Evolutionary conservation across 2,888 invertebrate species (phyloP), one percentile per base, ranked within the genome.

Genomic region (Lydus trimaculatus): DNA sequence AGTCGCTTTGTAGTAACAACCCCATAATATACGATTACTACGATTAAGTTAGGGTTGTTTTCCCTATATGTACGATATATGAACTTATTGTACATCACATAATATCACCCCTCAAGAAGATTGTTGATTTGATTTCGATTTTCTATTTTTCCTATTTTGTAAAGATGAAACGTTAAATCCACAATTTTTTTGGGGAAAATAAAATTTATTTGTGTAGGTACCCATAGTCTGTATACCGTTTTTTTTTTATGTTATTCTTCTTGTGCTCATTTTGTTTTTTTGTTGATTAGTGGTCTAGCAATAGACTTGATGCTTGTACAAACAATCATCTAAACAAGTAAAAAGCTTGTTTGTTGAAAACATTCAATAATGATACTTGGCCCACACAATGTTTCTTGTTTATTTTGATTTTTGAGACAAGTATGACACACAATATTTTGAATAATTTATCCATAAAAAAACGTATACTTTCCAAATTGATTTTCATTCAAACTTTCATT

Each of bases 1-100:
- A 64, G 73, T 73, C 75, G 77, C 79, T 79, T 79, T 79, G 79
- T 80, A 15, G 28, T n/a, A 56, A 75, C 79, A 81, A 81, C 81
- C 83, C 82, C 78, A 81, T 82, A 82, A 82, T 83, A 81, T 78
- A 76, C 81, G 81, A 83, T 83, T 83, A 83, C 81, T 79, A 79
- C 82, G 81, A 84, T 84, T 82, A 81, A 79, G 81, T 84, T 83
- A 83, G 80, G 80, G 79, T 75, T 77, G 80, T 77, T 81, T 78
- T 80, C 68, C 78, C 77, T 78, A 80, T 80, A 80, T 76, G 75
- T 72, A n/a, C n/a, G n/a, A n/a, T n/a, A 72, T 71, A 70, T 73
- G 73, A 75, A 76, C 76, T 71, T 72, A 71, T 70, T 61, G 52
- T 28, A 48, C 31, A 58, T 52, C 20, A 52, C 7, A 48, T 43